Base-by-base conservation (phyloP, 2,113 vertebrate species). In the Brienomyrus longianalis region DNA sequence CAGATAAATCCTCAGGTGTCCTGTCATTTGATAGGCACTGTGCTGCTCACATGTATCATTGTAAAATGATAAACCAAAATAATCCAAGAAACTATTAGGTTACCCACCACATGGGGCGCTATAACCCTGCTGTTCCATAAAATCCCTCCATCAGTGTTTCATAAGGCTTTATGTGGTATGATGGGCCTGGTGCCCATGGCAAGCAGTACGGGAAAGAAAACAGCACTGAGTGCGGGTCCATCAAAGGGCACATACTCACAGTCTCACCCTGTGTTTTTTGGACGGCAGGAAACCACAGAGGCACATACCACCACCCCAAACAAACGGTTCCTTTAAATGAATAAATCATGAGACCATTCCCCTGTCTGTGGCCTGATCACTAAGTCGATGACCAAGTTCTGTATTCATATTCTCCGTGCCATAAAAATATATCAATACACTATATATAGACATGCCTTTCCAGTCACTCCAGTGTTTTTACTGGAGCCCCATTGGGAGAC, bases 361-460 rank as follows among this genome's bases (percentile, higher is more conserved):
- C 48, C 83, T n/a, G 23, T 86, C 48, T 48, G 21, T 48, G 21
- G 83, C 45, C 83, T 86, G 27, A 85, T 50, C 83, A 45, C 45
- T 13, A 85, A 48, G 83, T 31, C 21, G 21, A 47, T 50, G 83
- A 51, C 74, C 74, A 19, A 43, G 74, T 35, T 80, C 13, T 4
- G 51, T 50, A 48, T 51, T 86, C 9, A 48, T 86, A 48, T 48
- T 48, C 83, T 86, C 47, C 50, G 2, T 48, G 83, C n/a, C 45
- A 50, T 48, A 48, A 45, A 1, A 85, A 21, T 47, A 85, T 86
- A 86, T n/a, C 27, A 51, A 86, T 86, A 86, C 11, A 80, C 74
- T 80, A 80, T 80, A 80, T 80, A 19, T 80, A 80, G 74, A 43
- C 10, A 86, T 86, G n/a, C 21, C n/a, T 86, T 86, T 27, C 83